Conservation (phyloP, 2,797 vertebrate genomes). For the Potorous gilbertii region DNA sequence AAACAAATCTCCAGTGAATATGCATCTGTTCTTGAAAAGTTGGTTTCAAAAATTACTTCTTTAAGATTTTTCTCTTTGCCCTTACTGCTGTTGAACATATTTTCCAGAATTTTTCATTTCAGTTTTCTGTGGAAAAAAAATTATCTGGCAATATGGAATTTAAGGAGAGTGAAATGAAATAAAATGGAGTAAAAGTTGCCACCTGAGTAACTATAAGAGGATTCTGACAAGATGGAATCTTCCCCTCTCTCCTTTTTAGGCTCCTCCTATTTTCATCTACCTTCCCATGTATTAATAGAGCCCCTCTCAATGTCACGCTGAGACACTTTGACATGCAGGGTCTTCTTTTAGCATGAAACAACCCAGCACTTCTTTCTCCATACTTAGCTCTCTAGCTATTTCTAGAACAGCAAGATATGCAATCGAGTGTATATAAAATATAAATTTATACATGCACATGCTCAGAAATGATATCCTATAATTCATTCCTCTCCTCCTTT, state of each 20-base stretch:
- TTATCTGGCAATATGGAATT: not conserved
- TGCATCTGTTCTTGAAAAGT: not conserved
- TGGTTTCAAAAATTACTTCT: constrained; percentile 23
- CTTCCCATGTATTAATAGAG: not conserved
- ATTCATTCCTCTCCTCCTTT: not conserved
- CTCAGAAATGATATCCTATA: not conserved
- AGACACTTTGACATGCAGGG: not conserved
- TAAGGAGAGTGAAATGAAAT: constrained; percentile 22
- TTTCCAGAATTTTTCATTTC: not conserved
- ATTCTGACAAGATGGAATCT: not conserved
- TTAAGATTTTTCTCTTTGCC: constrained; percentile 4
- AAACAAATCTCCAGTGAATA: not conserved
- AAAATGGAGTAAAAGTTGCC: not conserved
- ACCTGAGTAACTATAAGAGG: not conserved
- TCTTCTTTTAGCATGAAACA: constrained; percentile 1
- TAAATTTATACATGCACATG: not conserved
- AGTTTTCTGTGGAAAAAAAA: not conserved
- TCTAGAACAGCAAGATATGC: not conserved
- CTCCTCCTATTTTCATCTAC: not conserved
- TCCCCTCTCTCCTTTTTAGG: constrained; percentile 6
- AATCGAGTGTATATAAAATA: not conserved
- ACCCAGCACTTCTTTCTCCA: not conserved
- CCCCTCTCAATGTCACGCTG: not conserved
- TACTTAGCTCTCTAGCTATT: not conserved
- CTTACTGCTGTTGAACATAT: not conserved